Evolutionary conservation across 2,797 vertebrate species (phyloP).

Genomic region (Pelochelys cantorii): DNA sequence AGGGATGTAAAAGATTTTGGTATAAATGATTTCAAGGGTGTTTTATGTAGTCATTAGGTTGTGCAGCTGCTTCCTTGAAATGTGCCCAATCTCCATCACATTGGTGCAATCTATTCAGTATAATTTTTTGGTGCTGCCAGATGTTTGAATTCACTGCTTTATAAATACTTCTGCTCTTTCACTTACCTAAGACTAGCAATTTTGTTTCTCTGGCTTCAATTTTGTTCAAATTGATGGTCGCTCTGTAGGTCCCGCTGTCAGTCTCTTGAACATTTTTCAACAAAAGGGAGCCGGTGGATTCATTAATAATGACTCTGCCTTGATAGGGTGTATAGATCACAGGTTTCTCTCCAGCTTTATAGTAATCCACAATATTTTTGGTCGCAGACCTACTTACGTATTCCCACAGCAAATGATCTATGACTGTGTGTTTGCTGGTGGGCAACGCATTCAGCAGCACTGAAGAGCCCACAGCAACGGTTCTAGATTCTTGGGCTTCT

Average conservation of each 20-base stretch:
- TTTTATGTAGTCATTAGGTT: neutral
- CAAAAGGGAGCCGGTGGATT: neutral
- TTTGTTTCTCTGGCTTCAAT: neutral
- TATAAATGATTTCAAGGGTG: neutral
- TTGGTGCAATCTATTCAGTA: neutral
- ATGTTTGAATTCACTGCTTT: neutral
- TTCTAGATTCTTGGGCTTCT: neutral
- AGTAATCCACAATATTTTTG: neutral
- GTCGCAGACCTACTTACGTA: accelerated
- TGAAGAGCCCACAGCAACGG: neutral
- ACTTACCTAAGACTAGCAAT: neutral
- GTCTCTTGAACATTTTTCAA: neutral
- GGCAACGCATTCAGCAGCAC: neutral
- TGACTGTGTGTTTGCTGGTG: neutral
- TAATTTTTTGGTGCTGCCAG: neutral
- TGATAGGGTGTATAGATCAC: neutral
- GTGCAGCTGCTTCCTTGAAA: neutral
- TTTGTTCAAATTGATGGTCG: neutral
- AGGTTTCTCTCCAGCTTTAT: too few relatives aligned
- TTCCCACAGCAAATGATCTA: neutral
- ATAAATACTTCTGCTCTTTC: neutral
- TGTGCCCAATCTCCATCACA: neutral
- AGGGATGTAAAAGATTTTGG: neutral
- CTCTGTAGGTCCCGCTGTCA: neutral
- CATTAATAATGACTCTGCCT: neutral